phyloP scores from a whole-genome alignment of 2,113 vertebrate genomes.

The Quiscalus mexicanus region DNA sequence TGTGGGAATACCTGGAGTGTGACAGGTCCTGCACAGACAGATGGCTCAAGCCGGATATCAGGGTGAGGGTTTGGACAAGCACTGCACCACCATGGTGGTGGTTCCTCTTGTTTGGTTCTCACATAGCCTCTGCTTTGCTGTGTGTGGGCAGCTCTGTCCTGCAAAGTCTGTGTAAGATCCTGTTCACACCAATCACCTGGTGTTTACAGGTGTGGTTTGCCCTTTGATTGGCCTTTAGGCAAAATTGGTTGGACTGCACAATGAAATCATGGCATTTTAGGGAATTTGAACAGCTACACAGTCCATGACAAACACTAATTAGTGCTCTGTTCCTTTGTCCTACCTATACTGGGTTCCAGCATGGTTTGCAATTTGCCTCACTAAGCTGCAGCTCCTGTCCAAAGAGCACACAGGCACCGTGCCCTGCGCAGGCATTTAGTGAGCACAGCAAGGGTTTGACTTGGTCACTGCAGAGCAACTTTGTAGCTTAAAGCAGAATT shows the following conservation, averaged over 20 bases:
- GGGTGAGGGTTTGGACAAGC: background rate
- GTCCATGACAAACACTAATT: background rate
- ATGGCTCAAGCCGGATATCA: background rate
- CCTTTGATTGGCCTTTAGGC: background rate
- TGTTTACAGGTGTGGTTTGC: background rate
- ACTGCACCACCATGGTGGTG: rapidly evolving
- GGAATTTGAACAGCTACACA: background rate
- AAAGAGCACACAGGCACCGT: rapidly evolving
- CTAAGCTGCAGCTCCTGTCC: background rate
- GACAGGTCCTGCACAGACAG: background rate
- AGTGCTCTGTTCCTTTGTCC: background rate
- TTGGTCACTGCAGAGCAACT: background rate
- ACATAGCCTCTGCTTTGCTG: background rate
- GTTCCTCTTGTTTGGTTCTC: background rate
- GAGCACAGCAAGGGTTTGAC: background rate
- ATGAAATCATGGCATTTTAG: background rate
- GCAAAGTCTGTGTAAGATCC: background rate
- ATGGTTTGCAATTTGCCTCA: background rate
- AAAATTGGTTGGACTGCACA: background rate
- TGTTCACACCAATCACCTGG: background rate
- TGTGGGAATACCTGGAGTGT: background rate
- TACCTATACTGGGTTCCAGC: rapidly evolving
- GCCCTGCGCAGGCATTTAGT: background rate
- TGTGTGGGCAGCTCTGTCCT: background rate
- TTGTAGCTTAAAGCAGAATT: background rate